Evolutionary conservation across 2,113 vertebrate species (phyloP).

Genomic region (Ctenomys sociabilis): DNA sequence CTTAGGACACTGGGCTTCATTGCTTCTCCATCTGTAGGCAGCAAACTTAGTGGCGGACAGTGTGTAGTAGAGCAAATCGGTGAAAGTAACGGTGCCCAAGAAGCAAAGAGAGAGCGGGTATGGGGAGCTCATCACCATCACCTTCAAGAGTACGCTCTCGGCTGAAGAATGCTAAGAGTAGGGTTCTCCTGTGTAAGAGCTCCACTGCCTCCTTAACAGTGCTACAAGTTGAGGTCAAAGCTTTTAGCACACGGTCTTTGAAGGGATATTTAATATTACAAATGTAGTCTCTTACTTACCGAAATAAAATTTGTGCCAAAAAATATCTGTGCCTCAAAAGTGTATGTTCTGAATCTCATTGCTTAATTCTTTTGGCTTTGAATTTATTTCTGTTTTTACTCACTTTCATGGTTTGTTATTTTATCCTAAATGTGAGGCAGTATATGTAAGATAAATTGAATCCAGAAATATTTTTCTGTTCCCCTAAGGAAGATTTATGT

Average conservation of each 20-base stretch:
- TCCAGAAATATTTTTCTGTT: background rate
- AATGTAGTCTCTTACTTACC: background rate
- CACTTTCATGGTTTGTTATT: background rate
- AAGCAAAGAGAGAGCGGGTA: background rate
- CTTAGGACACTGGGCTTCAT: background rate
- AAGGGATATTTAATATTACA: background rate
- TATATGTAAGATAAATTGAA: background rate
- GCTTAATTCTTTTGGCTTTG: background rate
- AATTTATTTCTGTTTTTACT: background rate
- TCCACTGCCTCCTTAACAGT: background rate
- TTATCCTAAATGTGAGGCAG: background rate
- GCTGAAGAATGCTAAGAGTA: background rate
- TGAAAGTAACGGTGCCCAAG: background rate
- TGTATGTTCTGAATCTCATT: background rate
- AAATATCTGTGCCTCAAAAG: background rate
- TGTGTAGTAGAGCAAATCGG: background rate
- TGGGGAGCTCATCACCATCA: background rate
- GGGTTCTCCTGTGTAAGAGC: background rate
- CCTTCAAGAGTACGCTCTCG: background rate
- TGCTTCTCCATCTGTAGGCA: background rate
- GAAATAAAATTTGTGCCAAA: background rate
- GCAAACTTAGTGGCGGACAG: background rate
- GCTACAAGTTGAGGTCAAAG: background rate
- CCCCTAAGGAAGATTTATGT: background rate
- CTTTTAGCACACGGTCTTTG: background rate